Evolutionary conservation across 2,113 vertebrate species (phyloP).

Genomic region (Podarcis muralis): DNA sequence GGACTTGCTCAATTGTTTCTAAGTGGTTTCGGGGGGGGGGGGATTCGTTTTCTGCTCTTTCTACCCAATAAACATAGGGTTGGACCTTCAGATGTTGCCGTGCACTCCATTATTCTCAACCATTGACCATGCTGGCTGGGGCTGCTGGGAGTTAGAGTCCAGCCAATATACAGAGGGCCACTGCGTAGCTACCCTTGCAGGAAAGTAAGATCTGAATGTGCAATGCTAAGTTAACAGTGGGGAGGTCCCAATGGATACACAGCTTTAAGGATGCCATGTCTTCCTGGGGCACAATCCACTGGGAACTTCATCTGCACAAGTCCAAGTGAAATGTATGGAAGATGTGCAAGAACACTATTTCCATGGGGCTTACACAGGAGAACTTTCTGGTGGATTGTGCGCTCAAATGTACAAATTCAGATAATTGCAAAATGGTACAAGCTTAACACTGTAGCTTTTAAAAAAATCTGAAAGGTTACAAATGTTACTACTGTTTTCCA

Average conservation of each 20-base stretch:
- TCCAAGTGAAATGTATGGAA: not conserved
- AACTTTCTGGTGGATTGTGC: not conserved
- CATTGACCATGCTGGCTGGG: too few relatives aligned
- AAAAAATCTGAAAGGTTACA: not conserved
- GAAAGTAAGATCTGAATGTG: not conserved
- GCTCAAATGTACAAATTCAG: not conserved
- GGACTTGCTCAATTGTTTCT: not conserved
- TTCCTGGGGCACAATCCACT: too few relatives aligned
- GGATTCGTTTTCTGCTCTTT: not conserved
- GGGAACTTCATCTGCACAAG: not conserved
- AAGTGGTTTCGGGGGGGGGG: too few relatives aligned
- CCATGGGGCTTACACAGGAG: not conserved
- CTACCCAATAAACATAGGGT: not conserved
- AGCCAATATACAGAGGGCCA: too few relatives aligned
- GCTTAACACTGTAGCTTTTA: not conserved
- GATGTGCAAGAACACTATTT: not conserved
- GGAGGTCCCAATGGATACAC: not conserved
- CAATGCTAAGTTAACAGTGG: not conserved
- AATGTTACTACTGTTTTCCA: not conserved
- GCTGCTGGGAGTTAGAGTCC: too few relatives aligned
- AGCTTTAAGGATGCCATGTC: not conserved
- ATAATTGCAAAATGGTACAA: not conserved
- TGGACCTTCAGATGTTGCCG: too few relatives aligned
- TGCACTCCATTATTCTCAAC: too few relatives aligned
- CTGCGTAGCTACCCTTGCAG: too few relatives aligned